Percentiles rank a stretch among this genome's conserved stretches.
phyloP scores from a whole-genome alignment of 2,888 invertebrate genomes.

The Steromphala cineraria region DNA sequence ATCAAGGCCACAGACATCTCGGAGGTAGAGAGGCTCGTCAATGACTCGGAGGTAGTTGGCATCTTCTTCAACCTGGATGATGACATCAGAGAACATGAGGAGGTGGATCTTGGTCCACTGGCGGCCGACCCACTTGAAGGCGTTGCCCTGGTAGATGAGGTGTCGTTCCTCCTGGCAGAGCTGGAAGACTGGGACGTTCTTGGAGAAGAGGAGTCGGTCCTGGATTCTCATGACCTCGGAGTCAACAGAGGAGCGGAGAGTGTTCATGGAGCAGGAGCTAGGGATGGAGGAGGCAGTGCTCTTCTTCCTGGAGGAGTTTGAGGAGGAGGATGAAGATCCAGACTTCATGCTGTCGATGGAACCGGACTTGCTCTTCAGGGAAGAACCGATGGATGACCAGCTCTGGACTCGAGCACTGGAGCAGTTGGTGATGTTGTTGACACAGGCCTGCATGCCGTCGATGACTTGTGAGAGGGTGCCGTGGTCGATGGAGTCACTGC shows the following conservation, averaged over 20 bases:
- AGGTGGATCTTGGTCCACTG: constrained; percentile 64
- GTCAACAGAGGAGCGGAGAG: constrained; percentile 56
- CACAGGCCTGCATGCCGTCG: constrained; percentile 56
- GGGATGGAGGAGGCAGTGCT: constrained; percentile 41
- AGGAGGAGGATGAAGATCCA: constrained; percentile 10
- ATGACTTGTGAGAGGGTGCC: constrained; percentile 64
- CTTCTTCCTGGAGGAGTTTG: constrained; percentile 36
- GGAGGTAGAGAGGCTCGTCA: constrained; percentile 60
- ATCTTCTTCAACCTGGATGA: constrained; percentile 60
- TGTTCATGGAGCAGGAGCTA: constrained; percentile 46
- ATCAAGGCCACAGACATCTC: constrained; percentile 60
- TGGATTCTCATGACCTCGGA: constrained; percentile 69
- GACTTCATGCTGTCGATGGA: constrained; percentile 24
- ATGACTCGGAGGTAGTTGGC: constrained; percentile 56
- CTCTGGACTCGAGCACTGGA: constrained; percentile 60
- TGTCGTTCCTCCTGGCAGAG: constrained; percentile 68
- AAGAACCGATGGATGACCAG: constrained; percentile 57
- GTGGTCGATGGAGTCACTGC: constrained; percentile 55
- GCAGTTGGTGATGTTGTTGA: constrained; percentile 62
- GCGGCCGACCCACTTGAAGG: constrained; percentile 60
- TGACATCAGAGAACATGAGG: constrained; percentile 68
- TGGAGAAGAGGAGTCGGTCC: constrained; percentile 65
- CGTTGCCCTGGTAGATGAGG: constrained; percentile 67
- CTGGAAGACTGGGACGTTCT: constrained; percentile 66
- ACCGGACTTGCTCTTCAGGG: constrained; percentile 34